phyloP scores from a whole-genome alignment of 2,113 vertebrate species.

The Ageneiosus marmoratus region DNA sequence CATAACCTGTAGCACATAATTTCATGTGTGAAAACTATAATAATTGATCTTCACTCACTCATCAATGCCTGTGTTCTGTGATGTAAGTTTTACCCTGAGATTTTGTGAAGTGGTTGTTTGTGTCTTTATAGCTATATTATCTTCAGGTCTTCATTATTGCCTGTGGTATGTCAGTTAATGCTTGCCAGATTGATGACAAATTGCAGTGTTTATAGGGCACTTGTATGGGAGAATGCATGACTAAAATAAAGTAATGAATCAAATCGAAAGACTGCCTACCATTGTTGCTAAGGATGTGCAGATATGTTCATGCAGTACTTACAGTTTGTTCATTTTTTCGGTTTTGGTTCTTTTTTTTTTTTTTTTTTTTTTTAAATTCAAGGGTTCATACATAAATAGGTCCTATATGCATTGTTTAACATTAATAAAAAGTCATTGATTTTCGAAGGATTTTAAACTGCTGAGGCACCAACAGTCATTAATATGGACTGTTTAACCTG shows the following conservation, averaged over 20 bases:
- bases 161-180: neutral
- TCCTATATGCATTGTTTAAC: neutral
- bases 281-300: neutral
- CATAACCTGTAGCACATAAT: neutral
- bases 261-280: neutral
- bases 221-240: neutral
- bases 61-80: neutral
- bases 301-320: neutral
- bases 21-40: neutral
- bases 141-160: neutral
- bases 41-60: neutral
- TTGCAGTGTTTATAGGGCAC: neutral
- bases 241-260: neutral
- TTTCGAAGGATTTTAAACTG: neutral
- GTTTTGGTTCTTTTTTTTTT: constrained; percentile 16
- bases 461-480: neutral
- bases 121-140: neutral
- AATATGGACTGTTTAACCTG: neutral
- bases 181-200: neutral
- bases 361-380: neutral
- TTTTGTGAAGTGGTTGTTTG: neutral
- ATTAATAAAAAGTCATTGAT: neutral
- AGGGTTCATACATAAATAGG: neutral
- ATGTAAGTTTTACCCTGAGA: neutral
- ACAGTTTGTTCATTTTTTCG: neutral